Base-by-base conservation (phyloP, 2,888 invertebrate genomes). In the Proisotoma minuta region DNA sequence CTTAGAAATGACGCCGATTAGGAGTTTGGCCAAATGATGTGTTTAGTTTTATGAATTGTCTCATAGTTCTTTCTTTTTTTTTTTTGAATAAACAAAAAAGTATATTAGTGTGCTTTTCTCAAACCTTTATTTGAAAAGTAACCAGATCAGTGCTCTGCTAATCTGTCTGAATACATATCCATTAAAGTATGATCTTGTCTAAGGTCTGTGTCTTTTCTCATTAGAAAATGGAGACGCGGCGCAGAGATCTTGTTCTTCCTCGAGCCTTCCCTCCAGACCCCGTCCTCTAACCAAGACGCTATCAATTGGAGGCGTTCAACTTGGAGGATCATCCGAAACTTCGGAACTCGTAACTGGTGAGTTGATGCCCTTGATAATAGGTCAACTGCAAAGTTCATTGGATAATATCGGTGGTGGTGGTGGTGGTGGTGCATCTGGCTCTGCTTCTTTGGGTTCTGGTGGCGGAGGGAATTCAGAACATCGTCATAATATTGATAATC, bases 281-380 rank as follows among this genome's bases (percentile, higher is more conserved):
- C 28, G 52, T 28, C 26, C 50, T 24, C 52, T 52, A 22, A 52
- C 29, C 28, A 52, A 52, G 20, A 29, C 49, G 20, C 49, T 49
- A 24, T 49, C 49, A 4, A 49, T 49, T 15, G 59, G 23, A 28
- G 56, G 52, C 47, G 27, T 51, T 34, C 22, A 26, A 15, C 26
- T 22, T 20, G 24, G 22, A n/a, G 34, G 18, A 23, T 57, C 57
- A 18, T 22, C 39, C 43, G 24, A 24, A 2, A 15, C n/a, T 53
- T 56, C 12, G 22, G 58, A 65, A 29, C 69, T 68, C 60, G 70
- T 70, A 57, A 66, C 70, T 51, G 73, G 73, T 73, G 73, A 73
- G 73, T 73, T 72, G 70, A 72, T 71, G 71, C 73, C 73, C 59
- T 72, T 73, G 68, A 71, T 73, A 61, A 71, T 73, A 69, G 72